Percentiles rank a stretch among this genome's conserved stretches.
phyloP scores from a whole-genome alignment of 2,113 vertebrate species.

The Corvus hawaiiensis region DNA sequence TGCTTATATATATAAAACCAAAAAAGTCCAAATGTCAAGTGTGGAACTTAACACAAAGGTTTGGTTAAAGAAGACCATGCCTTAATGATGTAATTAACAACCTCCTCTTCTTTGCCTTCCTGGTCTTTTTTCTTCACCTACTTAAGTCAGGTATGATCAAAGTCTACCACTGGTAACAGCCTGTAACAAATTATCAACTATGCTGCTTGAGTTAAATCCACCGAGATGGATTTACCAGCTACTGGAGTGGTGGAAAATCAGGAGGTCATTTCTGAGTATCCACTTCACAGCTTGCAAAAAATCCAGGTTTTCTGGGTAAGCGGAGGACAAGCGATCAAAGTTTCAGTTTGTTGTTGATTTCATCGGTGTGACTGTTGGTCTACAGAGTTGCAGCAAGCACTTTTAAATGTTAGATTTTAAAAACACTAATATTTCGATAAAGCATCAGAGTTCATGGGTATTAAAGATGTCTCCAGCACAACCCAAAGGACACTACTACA shows the following conservation, averaged over 20 bases:
- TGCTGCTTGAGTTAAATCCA: background rate
- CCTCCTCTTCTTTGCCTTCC: background rate
- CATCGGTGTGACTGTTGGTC: background rate
- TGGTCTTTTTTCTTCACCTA: background rate
- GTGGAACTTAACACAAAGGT: background rate
- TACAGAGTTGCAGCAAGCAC: background rate
- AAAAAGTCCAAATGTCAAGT: background rate
- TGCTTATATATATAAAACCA: background rate
- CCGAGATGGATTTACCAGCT: accelerated
- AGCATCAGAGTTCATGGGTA: background rate
- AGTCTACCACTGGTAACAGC: background rate
- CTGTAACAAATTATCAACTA: background rate
- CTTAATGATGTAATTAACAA: background rate
- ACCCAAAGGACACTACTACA: background rate
- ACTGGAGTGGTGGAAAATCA: background rate
- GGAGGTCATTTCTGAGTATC: background rate
- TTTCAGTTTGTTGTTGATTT: background rate
- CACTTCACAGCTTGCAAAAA: background rate
- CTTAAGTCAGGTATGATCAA: background rate
- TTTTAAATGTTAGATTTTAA: background rate
- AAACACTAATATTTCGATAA: background rate
- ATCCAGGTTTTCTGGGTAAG: background rate
- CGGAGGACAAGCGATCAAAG: background rate
- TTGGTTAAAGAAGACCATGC: background rate
- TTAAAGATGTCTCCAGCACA: background rate